phyloP scores from a whole-genome alignment of 1,140 invertebrate genomes.

The Ephestia elutella region DNA sequence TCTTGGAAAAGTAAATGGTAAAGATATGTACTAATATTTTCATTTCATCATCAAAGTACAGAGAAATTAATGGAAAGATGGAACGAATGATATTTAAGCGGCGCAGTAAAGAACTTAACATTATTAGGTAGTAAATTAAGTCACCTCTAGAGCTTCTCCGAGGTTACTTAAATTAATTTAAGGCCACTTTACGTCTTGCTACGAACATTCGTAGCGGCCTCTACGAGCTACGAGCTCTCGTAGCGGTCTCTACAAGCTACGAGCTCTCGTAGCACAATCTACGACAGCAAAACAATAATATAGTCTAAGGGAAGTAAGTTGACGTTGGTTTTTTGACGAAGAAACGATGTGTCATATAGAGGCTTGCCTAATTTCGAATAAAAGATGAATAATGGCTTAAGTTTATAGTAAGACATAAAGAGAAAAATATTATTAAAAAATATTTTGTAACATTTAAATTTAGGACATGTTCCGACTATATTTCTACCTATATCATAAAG shows the following conservation, averaged over 20 bases:
- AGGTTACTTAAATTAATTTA: not conserved
- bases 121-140: not conserved
- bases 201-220: not conserved
- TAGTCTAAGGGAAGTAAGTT: no score
- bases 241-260: not conserved
- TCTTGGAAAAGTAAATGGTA: not conserved
- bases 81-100: not conserved
- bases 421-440: no score
- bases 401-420: no score
- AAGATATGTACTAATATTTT: not conserved
- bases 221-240: not conserved
- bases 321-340: no score
- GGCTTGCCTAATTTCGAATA: no score
- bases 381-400: no score
- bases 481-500: no score
- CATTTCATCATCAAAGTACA: not conserved
- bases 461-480: no score
- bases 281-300: not conserved
- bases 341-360: no score
- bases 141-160: not conserved
- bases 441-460: no score
- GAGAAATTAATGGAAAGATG: not conserved
- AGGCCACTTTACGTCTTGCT: not conserved
- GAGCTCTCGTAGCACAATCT: not conserved
- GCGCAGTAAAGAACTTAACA: not conserved